Evolutionary conservation across 1,140 invertebrate species (phyloP).

Genomic region (Phthorimaea operculella): DNA sequence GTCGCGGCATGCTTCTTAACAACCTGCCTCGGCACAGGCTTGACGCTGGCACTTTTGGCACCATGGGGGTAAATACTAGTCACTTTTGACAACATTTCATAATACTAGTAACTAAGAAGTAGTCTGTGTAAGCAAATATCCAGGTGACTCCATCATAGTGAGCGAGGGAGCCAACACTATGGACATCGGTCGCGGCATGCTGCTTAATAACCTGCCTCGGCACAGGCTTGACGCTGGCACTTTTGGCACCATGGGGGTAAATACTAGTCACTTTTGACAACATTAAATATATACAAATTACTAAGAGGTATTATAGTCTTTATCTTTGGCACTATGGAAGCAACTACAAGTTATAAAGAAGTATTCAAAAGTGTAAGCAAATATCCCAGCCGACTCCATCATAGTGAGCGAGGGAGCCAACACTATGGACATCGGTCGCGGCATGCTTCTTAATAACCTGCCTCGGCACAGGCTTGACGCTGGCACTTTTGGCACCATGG

Average conservation of each 20-base stretch:
- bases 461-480: constrained; percentile 89
- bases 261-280: too few species aligned
- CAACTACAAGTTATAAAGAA: too few species aligned
- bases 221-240: constrained; percentile 92
- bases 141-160: constrained; percentile 90
- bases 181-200: constrained; percentile 94
- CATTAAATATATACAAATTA: background rate
- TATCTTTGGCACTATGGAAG: too few species aligned
- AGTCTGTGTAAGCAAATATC: constrained; percentile 80
- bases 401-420: constrained; percentile 98
- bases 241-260: constrained; percentile 95
- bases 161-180: constrained; percentile 99
- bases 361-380: too few species aligned
- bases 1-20: constrained; percentile 88
- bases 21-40: constrained; percentile 84
- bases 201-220: constrained; percentile 83
- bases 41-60: constrained; percentile 94
- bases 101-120: too few species aligned
- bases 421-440: constrained; percentile 97
- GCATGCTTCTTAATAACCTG: constrained; percentile 83
- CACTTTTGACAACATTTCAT: too few species aligned
- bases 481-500: constrained; percentile 98
- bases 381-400: constrained; percentile 85
- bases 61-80: constrained; percentile 96
- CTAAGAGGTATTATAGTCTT: background rate